Evolutionary conservation across 2,113 vertebrate genomes (phyloP), one percentile per base, ranked within the genome.

Genomic region (Gymnogyps californianus): DNA sequence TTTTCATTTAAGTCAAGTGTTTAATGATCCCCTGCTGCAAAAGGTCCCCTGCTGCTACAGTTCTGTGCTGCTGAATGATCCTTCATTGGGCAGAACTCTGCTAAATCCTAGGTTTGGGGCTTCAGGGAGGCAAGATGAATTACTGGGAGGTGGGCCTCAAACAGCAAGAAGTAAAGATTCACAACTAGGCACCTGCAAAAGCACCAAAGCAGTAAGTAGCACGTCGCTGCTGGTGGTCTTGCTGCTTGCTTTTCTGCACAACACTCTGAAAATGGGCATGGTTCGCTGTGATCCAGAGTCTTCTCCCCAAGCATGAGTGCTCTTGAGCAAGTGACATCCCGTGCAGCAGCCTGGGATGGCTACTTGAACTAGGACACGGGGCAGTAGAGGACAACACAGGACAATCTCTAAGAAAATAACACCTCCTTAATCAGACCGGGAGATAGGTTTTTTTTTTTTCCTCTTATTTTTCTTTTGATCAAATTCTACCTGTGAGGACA

Each of bases 1-100:
- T 78, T 92, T 87, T 89, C 76, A 49, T 84, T 69, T 66, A 82
- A 96, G 80, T 75, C 72, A 87, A 84, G 67, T 65, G 46, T 71
- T 96, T 92, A 94, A 89, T 72, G 75, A 54, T 72, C 49, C 77
- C 69, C 57, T 49, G n/a, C 58, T 93, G 70, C 1, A 3, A 22
- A 77, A 62, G 18, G 29, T 86, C 26, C 55, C 71, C 76, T 82
- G 65, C 81, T 84, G 65, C 52, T 91, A 20, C n/a, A 54, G 17
- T 40, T 92, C 65, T 91, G 52, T 79, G 86, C 40, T 94, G 52
- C 65, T 87, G 90, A 76, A 57, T 32, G 83, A 64, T 87, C 83
- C 72, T 76, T 93, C 57, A 31, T 8, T 16, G 92, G 51, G 67
- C 17, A 94, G 65, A 84, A 29, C 52, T 74, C 75, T 31, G 36